Evolutionary conservation across 1,140 invertebrate genomes (phyloP).

Genomic region (Leucophenga varia): DNA sequence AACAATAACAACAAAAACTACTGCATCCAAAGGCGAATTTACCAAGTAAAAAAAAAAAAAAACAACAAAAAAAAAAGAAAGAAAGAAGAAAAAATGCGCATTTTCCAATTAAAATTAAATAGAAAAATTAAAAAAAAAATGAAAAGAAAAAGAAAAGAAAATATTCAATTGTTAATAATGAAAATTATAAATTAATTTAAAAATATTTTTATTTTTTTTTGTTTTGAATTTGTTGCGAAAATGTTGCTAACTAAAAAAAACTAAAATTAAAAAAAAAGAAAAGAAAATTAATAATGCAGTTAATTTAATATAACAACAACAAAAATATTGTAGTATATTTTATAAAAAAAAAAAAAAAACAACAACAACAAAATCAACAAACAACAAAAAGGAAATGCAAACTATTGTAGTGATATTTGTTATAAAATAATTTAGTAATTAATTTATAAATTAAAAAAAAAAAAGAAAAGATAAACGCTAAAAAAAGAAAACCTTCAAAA

Average conservation of each 20-base stretch:
- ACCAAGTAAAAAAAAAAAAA: conserved; percentile 50
- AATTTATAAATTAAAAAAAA: conserved; percentile 50
- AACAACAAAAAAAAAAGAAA: conserved; percentile 21
- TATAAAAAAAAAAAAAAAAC: too few species aligned
- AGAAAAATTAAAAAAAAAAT: conserved; percentile 22
- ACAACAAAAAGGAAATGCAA: conserved; percentile 48
- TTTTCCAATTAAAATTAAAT: conserved; percentile 6
- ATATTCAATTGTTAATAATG: conserved; percentile 15
- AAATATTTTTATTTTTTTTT: too few species aligned
- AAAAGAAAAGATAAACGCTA: conserved; percentile 23
- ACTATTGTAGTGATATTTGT: conserved; percentile 55
- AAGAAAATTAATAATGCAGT: background rate
- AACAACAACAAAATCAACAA: too few species aligned
- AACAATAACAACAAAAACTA: conserved; percentile 26
- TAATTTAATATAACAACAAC: conserved; percentile 15
- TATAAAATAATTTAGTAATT: conserved; percentile 55
- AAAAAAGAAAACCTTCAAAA: too few species aligned
- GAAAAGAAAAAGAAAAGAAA: conserved; percentile 31
- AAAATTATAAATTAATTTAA: too few species aligned
- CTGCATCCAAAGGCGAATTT: conserved; percentile 28
- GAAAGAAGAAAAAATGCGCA: too few species aligned
- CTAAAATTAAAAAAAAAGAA: conserved; percentile 27
- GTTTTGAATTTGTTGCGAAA: too few species aligned
- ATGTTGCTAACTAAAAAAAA: conserved; percentile 3
- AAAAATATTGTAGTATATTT: conserved; percentile 1